phyloP scores from a whole-genome alignment of 2,113 vertebrate genomes.

The Megaleporinus macrocephalus region DNA sequence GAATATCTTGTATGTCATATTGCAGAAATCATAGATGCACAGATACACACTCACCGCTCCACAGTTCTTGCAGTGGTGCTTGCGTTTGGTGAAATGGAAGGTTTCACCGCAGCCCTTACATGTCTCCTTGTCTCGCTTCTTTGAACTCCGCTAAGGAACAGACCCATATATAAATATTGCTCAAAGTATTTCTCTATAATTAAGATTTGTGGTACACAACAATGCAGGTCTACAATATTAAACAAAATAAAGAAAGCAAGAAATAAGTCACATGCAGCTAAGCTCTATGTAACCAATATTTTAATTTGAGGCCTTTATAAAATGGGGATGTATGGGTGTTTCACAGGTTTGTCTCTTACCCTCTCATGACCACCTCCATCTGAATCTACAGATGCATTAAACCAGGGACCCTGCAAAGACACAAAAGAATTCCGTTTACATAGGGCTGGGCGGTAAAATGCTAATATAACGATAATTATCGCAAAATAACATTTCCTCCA shows the following conservation, averaged over 20 bases:
- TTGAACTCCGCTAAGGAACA: conserved; percentile 82
- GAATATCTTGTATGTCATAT: neutral
- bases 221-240: neutral
- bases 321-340: neutral
- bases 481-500: no score
- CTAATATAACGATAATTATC: no score
- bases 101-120: conserved; percentile 92
- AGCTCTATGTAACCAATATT: neutral
- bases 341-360: conserved; percentile 60
- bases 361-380: conserved; percentile 74
- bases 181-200: no score
- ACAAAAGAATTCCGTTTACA: neutral
- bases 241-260: neutral
- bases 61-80: conserved; percentile 93
- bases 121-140: conserved; percentile 88
- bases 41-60: conserved; percentile 82
- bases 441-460: no score
- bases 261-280: neutral
- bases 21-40: neutral
- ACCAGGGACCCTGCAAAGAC: conserved; percentile 68
- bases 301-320: neutral
- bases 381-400: conserved; percentile 69
- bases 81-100: conserved; percentile 95
- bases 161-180: neutral
- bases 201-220: neutral